A percentile compares a stretch with the other conserved stretches of the same genome.
Conservation (phyloP, 1,140 invertebrate species). For the Propsilocerus akamusi region DNA sequence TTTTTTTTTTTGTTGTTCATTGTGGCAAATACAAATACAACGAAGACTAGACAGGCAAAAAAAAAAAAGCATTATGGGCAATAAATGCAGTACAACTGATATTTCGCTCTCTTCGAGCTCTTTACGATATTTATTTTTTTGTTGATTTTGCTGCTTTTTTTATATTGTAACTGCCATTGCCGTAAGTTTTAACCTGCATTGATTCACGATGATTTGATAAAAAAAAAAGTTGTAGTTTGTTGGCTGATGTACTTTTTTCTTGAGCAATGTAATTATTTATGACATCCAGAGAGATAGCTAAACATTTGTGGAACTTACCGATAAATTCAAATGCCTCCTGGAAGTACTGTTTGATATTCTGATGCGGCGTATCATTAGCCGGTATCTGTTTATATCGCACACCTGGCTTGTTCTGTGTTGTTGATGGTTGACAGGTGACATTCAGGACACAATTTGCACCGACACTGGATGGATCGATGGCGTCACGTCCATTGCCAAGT, state of each 20-base stretch:
- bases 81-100: background rate
- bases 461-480: slow-evolving; percentile 50
- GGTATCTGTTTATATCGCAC: slow-evolving; percentile 68
- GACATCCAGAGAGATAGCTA: no score
- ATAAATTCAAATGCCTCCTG: slow-evolving; percentile 82
- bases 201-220: background rate
- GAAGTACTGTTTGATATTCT: slow-evolving; percentile 85
- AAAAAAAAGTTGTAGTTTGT: background rate
- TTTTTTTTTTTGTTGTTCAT: background rate
- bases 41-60: no score
- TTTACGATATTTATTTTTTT: background rate
- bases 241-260: background rate
- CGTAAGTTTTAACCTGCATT: slow-evolving; percentile 1
- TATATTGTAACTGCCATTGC: background rate
- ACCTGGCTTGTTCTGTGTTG: slow-evolving; percentile 44
- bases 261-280: no score
- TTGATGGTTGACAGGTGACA: slow-evolving; percentile 62
- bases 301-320: slow-evolving; percentile 43
- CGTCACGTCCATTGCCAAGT: slow-evolving; percentile 71
- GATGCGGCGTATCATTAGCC: slow-evolving; percentile 66
- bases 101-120: background rate
- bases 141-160: background rate
- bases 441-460: slow-evolving; percentile 61
- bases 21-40: no score
- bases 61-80: no score